A percentile compares a stretch with the other conserved stretches of the same genome.
Evolutionary conservation across 2,113 vertebrate species (phyloP).

Genomic region (Elanoides forficatus): DNA sequence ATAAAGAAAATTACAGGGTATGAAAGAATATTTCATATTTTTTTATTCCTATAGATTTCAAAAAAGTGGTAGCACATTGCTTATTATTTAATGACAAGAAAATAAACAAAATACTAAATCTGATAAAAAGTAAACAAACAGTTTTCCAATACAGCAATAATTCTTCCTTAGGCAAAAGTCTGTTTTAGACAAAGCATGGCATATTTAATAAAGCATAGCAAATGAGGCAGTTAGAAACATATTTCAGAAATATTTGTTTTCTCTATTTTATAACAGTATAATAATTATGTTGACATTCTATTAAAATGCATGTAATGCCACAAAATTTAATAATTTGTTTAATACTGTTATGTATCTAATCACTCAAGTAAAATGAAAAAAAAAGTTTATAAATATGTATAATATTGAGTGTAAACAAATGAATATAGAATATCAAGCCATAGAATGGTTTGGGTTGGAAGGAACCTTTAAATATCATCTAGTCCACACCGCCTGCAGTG

Average conservation of each 20-base stretch:
- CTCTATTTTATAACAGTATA: not conserved
- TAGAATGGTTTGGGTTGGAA: too few species aligned
- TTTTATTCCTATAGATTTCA: not conserved
- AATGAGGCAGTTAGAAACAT: not conserved
- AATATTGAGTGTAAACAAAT: not conserved
- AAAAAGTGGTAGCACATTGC: not conserved
- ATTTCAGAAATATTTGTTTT: not conserved
- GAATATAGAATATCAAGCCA: not conserved
- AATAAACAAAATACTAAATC: not conserved
- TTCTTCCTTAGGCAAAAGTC: not conserved
- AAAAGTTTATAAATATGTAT: not conserved
- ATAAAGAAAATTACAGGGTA: not conserved
- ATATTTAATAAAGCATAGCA: not conserved
- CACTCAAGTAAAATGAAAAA: not conserved
- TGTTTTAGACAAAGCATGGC: not conserved
- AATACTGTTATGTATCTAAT: not conserved
- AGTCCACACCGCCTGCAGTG: too few species aligned
- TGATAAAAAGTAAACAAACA: not conserved
- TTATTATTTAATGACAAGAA: not conserved
- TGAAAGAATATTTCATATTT: not conserved
- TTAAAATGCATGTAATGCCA: not conserved
- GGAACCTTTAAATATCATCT: too few species aligned
- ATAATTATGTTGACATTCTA: not conserved
- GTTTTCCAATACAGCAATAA: not conserved
- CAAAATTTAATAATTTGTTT: not conserved